Conservation (phyloP, 1,140 invertebrate genomes). For the Bombus turneri region DNA sequence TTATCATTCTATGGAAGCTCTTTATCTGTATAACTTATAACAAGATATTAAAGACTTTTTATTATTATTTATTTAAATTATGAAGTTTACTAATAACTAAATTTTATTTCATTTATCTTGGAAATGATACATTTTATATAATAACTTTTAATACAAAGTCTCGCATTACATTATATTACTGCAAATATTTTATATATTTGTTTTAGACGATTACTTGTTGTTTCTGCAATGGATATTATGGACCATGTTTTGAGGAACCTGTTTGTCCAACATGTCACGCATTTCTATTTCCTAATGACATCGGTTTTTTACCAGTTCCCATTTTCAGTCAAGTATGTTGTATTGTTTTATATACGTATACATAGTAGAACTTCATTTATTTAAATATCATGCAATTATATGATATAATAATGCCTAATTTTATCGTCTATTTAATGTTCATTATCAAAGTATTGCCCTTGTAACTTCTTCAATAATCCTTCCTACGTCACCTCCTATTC, state of each 20-base stretch:
- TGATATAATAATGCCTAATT: neutral
- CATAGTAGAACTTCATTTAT: constrained; percentile 7
- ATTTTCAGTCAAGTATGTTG: constrained; percentile 83
- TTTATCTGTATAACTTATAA: too few relatives aligned
- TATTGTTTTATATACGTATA: neutral
- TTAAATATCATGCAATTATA: neutral
- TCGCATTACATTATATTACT: neutral
- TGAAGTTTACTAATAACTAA: too few relatives aligned
- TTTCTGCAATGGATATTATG: constrained; percentile 96
- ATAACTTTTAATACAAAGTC: neutral
- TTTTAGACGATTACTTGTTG: constrained; percentile 88
- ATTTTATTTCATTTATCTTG: too few relatives aligned
- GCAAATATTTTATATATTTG: neutral
- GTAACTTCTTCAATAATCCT: too few relatives aligned
- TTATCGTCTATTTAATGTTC: too few relatives aligned
- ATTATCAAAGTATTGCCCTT: too few relatives aligned
- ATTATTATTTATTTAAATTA: too few relatives aligned
- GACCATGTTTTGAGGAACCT: constrained; percentile 94
- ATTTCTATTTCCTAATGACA: constrained; percentile 93
- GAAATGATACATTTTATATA: neutral
- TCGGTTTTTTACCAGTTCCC: constrained; percentile 83
- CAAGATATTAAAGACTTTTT: too few relatives aligned
- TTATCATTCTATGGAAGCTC: too few relatives aligned
- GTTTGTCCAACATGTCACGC: constrained; percentile 96
- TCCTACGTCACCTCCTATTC: too few relatives aligned